Percentiles rank a stretch among this genome's conserved stretches.
Conservation (phyloP, 2,113 vertebrate genomes). For the Gavia stellata region DNA sequence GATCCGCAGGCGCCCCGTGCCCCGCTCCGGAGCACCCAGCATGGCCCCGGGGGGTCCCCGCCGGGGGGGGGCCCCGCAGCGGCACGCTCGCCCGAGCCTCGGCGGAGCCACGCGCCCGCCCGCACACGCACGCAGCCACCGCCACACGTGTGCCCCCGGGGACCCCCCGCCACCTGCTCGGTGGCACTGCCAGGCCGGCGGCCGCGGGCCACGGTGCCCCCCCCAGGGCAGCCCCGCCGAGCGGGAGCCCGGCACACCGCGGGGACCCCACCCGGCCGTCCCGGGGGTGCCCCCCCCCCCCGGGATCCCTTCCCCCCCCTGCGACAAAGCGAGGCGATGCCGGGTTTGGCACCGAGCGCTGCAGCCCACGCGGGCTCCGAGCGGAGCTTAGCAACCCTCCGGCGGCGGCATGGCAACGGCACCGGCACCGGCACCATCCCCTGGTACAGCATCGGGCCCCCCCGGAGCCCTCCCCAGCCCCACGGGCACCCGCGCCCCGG, state of each 20-base stretch:
- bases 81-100: neutral
- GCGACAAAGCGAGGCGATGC: neutral
- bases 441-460: neutral
- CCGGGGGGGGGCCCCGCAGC: too few species aligned
- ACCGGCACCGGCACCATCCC: neutral
- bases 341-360: constrained; percentile 24
- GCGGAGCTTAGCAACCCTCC: constrained; percentile 59
- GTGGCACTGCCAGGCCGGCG: neutral
- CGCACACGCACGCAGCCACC: neutral
- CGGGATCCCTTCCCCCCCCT: neutral
- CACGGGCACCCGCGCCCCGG: neutral
- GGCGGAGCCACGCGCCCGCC: neutral
- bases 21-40: neutral
- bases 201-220: neutral
- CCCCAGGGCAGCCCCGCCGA: neutral
- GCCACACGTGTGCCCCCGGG: neutral
- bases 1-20: constrained; percentile 5
- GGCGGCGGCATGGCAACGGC: constrained; percentile 49
- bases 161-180: neutral
- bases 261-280: neutral
- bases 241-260: neutral
- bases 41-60: neutral
- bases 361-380: constrained; percentile 54
- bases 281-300: neutral
- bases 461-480: neutral